Evolutionary conservation across 2,888 invertebrate species (phyloP), one percentile per base, ranked within the genome.

Genomic region (Drosophila antonietae): DNA sequence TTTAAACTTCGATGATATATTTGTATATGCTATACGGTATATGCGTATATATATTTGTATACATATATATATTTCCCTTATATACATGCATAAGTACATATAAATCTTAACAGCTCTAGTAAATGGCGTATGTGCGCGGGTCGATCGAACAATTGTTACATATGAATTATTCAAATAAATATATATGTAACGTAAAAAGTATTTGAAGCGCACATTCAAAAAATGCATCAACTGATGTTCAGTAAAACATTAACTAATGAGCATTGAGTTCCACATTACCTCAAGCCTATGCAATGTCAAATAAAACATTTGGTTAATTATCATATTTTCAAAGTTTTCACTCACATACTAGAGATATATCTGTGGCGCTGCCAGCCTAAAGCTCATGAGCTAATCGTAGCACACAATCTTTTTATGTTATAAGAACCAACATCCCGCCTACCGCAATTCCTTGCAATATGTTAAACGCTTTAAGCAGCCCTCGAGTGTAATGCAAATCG

Each of bases 1-100:
- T 87, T 87, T 87, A 87, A 87, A 86, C 90, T 86, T 86, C 84
- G 86, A 86, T 84, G 84, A 89, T 89, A 84, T 84, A 85, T 87
- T 89, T 83, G 89, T 89, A 67, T 76, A 87, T 73, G 59, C 57
- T 61, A 63, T 72, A 68, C 35, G 53, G n/a, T 43, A 39, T 31
- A 55, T 69, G 53, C n/a, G 58, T 59, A 37, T 59, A 66, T 47
- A 53, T 61, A 51, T 6, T 6, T 28, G 1, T 28, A 28, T 6
- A 28, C 5, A 2, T 3, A 23, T 23, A 63, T 66, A 53, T 61
- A 53, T 75, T 49, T 39, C 9, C 59, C 10, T 49, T 49, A 62
- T 73, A 49, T 53, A 57, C 61, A 57, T 51, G 52, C 41, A 47
- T 64, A 65, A 59, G 61, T 66, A 79, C 31, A 58, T 65, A 62